phyloP scores from a whole-genome alignment of 2,797 vertebrate species.

The Mastacembelus armatus region DNA sequence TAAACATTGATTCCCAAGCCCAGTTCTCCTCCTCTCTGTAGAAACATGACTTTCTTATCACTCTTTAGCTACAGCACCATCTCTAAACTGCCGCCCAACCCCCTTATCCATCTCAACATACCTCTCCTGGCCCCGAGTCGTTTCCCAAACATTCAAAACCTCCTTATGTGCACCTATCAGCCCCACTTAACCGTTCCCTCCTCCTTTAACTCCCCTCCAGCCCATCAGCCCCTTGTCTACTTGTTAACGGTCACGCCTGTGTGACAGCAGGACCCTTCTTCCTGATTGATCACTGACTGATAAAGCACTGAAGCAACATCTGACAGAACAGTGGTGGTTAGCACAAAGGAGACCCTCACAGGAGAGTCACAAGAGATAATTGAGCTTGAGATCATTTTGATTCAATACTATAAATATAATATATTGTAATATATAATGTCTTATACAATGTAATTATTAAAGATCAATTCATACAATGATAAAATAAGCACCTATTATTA shows the following conservation, averaged over 20 bases:
- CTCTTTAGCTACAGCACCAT: constrained; percentile 19
- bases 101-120: constrained; percentile 29
- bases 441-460: neutral
- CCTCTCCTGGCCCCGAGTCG: constrained; percentile 54
- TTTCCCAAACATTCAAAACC: constrained; percentile 49
- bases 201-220: constrained; percentile 33
- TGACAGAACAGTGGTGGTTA: constrained; percentile 38
- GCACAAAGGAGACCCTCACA: constrained; percentile 9
- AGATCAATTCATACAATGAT: neutral
- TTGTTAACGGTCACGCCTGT: constrained; percentile 49
- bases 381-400: neutral
- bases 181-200: constrained; percentile 33
- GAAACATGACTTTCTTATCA: constrained; percentile 51
- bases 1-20: constrained; percentile 52
- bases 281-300: constrained; percentile 36
- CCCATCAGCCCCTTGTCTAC: constrained; percentile 48
- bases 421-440: too few relatives aligned
- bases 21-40: constrained; percentile 33
- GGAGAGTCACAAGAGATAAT: neutral
- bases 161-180: constrained; percentile 43
- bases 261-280: constrained; percentile 48
- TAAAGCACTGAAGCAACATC: constrained; percentile 30
- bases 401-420: constrained; percentile 1
- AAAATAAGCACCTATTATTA: neutral
- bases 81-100: constrained; percentile 41